Evolutionary conservation across 2,888 invertebrate species (phyloP).

Genomic region (Microctonus aethiopoides): DNA sequence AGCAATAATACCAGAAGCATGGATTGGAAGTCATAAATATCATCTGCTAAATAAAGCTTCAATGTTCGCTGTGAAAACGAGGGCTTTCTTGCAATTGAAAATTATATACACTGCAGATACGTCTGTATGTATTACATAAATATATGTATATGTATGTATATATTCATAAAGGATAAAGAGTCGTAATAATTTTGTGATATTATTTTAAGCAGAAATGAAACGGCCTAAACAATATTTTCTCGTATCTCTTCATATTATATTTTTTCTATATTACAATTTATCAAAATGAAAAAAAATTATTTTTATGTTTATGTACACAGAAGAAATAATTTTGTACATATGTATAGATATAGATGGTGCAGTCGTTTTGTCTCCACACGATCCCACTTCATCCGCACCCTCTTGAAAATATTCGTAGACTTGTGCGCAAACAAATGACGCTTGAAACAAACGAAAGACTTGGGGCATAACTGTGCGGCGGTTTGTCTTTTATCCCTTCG

Average conservation of each 20-base stretch:
- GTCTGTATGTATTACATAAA: too few species aligned
- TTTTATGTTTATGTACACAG: slow-evolving; percentile 37
- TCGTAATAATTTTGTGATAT: slow-evolving; percentile 54
- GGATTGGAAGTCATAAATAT: slow-evolving; percentile 65
- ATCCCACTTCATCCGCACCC: slow-evolving; percentile 22
- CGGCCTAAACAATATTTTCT: too few species aligned
- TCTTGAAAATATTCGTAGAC: slow-evolving; percentile 37
- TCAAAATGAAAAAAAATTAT: background rate
- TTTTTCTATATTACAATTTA: background rate
- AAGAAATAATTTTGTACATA: slow-evolving; percentile 34
- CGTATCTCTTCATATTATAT: background rate
- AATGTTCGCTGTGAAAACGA: slow-evolving; percentile 35
- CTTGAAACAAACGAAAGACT: slow-evolving; percentile 67
- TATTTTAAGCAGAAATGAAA: too few species aligned
- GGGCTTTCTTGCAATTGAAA: slow-evolving; percentile 11
- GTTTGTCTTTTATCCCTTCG: slow-evolving; percentile 64
- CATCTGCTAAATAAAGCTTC: slow-evolving; percentile 66
- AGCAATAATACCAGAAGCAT: slow-evolving; percentile 3
- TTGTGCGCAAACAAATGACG: slow-evolving; percentile 64
- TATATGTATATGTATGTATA: too few species aligned
- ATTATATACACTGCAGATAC: too few species aligned
- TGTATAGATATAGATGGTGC: background rate
- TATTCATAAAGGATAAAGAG: slow-evolving; percentile 55
- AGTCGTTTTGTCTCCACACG: background rate
- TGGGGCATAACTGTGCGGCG: slow-evolving; percentile 44